phyloP scores from a whole-genome alignment of 2,888 invertebrate species.

The Tetragnatha montana region DNA sequence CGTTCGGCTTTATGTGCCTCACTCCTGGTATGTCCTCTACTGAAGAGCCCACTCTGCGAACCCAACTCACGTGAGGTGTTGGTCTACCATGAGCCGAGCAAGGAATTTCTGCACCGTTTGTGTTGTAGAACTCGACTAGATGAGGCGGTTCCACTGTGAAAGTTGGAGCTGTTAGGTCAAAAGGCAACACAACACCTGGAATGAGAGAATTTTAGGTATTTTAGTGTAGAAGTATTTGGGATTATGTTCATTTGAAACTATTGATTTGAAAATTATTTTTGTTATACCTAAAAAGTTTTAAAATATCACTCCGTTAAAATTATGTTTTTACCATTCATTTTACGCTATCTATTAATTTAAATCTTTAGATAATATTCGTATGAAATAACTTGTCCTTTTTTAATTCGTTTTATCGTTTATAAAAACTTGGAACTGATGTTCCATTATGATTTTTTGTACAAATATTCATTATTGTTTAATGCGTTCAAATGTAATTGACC shows the following conservation, averaged over 20 bases:
- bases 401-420: too few relatives aligned
- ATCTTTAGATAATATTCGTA: too few relatives aligned
- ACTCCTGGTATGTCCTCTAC: constrained; percentile 71
- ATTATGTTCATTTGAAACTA: neutral
- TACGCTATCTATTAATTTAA: too few relatives aligned
- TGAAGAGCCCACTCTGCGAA: constrained; percentile 54
- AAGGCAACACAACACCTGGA: constrained; percentile 26
- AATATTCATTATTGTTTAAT: too few relatives aligned
- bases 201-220: neutral
- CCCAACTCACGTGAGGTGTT: constrained; percentile 64
- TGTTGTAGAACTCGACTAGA: constrained; percentile 68
- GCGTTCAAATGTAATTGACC: too few relatives aligned
- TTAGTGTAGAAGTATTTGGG: neutral
- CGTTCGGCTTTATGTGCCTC: constrained; percentile 78
- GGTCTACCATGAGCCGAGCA: constrained; percentile 68
- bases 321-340: neutral
- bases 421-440: too few relatives aligned
- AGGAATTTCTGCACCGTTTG: constrained; percentile 64
- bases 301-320: neutral
- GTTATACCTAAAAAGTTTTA: neutral
- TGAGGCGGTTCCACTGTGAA: constrained; percentile 66
- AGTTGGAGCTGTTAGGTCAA: constrained; percentile 61
- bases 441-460: too few relatives aligned
- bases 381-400: too few relatives aligned
- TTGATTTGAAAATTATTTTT: neutral